Base-by-base conservation (phyloP, 2,888 invertebrate genomes). In the Lymantria dispar region DNA sequence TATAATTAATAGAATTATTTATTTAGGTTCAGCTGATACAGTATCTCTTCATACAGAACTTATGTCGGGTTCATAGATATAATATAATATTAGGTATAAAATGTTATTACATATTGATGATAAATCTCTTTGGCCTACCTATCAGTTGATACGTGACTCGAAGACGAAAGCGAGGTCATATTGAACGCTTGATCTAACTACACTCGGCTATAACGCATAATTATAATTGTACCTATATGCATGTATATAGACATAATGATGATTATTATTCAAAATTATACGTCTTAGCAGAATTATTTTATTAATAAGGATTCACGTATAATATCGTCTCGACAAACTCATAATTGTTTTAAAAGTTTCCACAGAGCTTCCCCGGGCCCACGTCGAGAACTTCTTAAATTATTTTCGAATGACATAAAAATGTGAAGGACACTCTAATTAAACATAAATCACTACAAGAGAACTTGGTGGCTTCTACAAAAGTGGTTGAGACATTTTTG, bases 391-490 rank as follows among this genome's bases (percentile, higher is more conserved):
- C 62, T 80, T 77, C 71, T 62, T 68, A 76, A 81, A 79, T 78
- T 79, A 74, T 78, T 76, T 71, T 57, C 60, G 64, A 74, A 77
- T 73, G 67, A 70, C 72, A 77, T 72, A 78, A 80, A 83, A 83
- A 83, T 77, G 76, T 77, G 74, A 76, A 76, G 70, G 78, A 77
- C 76, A 75, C 72, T 80, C 72, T 86, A 87, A 87, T 85, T 85
- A 84, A 85, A 82, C 85, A 87, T 87, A 87, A 87, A 87, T 87
- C 84, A 82, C 74, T 74, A 69, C 72, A 78, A 67, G 76, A 78
- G 79, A 84, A 80, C 75, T 79, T 64, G 58, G 66, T 66, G 73
- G 70, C 74, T 72, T 68, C 63, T 72, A 68, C 71, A 70, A 80
- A 78, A 79, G 76, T 72, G 76, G 77, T 73, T 74, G 71, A 78